phyloP scores from a whole-genome alignment of 2,113 vertebrate genomes.

The Oncorhynchus tshawytscha region DNA sequence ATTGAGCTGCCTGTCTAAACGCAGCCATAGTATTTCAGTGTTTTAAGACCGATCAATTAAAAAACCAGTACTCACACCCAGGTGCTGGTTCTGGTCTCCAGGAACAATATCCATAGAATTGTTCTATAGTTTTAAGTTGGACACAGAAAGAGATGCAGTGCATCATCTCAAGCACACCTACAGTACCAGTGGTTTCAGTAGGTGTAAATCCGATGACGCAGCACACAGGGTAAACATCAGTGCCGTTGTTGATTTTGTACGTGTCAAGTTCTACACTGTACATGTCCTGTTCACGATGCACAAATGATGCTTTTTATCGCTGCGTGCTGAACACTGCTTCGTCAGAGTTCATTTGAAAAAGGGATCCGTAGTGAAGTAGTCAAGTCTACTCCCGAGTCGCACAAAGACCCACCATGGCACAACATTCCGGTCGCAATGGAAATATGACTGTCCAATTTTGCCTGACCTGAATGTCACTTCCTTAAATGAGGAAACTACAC shows the following conservation, averaged over 20 bases:
- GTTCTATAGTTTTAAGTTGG: background rate
- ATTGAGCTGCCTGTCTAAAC: too few species aligned
- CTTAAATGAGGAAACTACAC: conserved; percentile 27
- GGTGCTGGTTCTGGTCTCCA: too few species aligned
- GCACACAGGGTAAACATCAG: background rate
- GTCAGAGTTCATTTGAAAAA: background rate
- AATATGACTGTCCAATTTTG: background rate
- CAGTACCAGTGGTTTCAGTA: background rate
- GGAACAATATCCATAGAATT: too few species aligned
- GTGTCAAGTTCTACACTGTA: background rate
- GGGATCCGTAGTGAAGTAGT: too few species aligned
- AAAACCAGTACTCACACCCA: too few species aligned
- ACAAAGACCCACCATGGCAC: background rate
- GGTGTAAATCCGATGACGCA: background rate
- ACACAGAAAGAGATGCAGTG: background rate
- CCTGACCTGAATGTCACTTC: background rate
- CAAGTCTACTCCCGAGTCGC: too few species aligned
- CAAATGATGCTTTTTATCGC: background rate
- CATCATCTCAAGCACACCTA: background rate
- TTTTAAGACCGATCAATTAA: too few species aligned
- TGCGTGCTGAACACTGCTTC: background rate
- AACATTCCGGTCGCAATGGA: background rate
- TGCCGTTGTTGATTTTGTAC: background rate
- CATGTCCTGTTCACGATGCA: background rate
- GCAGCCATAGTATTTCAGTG: too few species aligned